A percentile compares a stretch with the other conserved stretches of the same genome.
These are phyloP conservation scores for Drosophila robusta DNA, from an alignment of 2,888 invertebrate species.

Conservation along the genomic window DNA sequence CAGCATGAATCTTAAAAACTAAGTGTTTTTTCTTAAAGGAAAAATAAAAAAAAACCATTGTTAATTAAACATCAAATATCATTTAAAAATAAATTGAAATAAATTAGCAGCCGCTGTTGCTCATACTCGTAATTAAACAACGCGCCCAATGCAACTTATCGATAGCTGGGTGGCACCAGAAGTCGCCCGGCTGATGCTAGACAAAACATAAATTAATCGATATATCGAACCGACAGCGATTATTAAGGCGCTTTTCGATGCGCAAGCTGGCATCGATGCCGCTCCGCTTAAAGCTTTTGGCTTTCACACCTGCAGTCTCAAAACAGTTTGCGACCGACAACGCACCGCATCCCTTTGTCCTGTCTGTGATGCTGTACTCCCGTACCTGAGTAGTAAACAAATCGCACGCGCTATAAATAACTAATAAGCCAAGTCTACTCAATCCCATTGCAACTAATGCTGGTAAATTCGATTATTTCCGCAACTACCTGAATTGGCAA, in stretches of 20 bases:
- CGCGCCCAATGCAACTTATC: conserved; percentile 22
- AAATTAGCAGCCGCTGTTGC: conserved; percentile 54
- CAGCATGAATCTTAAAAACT: conserved; percentile 74
- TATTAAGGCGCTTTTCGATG: conserved; percentile 15
- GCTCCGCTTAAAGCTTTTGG: conserved; percentile 38
- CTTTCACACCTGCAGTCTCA: conserved; percentile 13
- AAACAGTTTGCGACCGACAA: conserved; percentile 55
- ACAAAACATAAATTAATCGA: background rate
- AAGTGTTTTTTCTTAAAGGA: conserved; percentile 76
- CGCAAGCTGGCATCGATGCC: conserved; percentile 24
- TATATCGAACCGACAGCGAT: conserved; percentile 13
- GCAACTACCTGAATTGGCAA: background rate
- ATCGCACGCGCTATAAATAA: conserved; percentile 53
- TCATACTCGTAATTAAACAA: conserved; percentile 26
- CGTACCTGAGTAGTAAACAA: conserved; percentile 45
- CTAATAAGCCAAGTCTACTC: background rate
- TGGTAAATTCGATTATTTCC: conserved; percentile 10
- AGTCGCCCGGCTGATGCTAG: background rate
- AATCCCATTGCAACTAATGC: conserved; percentile 7
- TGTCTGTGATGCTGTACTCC: conserved; percentile 33
- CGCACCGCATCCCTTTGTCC: conserved; percentile 51
- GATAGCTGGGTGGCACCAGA: conserved; percentile 9
- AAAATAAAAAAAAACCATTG: conserved; percentile 73
- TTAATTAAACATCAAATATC: conserved; percentile 78
- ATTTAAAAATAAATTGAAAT: conserved; percentile 74